These are phyloP conservation scores for Tolypeutes matacus DNA, from an alignment of 2,797 vertebrate genomes.

Conservation along the genomic window DNA sequence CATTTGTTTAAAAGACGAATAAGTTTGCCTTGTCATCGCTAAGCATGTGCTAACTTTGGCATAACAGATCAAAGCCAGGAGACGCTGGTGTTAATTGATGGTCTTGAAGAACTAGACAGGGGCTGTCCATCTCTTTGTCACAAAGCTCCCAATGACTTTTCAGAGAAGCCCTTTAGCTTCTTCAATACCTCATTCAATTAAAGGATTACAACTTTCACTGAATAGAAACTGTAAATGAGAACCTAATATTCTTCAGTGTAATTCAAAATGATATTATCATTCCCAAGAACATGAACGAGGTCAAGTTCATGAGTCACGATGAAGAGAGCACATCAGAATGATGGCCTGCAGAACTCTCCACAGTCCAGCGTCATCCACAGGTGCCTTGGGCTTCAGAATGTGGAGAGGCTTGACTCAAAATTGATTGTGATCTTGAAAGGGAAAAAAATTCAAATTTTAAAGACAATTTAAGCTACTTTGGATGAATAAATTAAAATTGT, in stretches of 20 bases:
- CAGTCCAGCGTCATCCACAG: fast-evolving
- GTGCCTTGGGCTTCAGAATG: not conserved
- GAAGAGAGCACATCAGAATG: not conserved
- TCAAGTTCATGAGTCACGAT: not conserved
- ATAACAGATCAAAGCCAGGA: conserved; percentile 46
- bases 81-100: conserved; percentile 43
- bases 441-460: not conserved
- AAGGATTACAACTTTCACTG: conserved; percentile 24
- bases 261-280: conserved; percentile 33
- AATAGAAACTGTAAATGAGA: conserved; percentile 11
- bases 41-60: not conserved
- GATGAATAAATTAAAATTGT: not conserved
- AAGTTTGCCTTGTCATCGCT: not conserved
- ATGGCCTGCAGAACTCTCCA: not conserved
- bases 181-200: conserved; percentile 61
- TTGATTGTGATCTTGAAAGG: not conserved
- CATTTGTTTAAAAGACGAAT: not conserved
- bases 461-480: conserved; percentile 19
- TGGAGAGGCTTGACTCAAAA: not conserved
- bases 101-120: conserved; percentile 48
- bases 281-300: not conserved
- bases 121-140: conserved; percentile 35
- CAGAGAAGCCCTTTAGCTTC: conserved; percentile 62
- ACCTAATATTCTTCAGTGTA: not conserved
- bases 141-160: not conserved